Evolutionary conservation across 1,140 invertebrate species (phyloP).

Genomic region (Aphidius gifuensis): DNA sequence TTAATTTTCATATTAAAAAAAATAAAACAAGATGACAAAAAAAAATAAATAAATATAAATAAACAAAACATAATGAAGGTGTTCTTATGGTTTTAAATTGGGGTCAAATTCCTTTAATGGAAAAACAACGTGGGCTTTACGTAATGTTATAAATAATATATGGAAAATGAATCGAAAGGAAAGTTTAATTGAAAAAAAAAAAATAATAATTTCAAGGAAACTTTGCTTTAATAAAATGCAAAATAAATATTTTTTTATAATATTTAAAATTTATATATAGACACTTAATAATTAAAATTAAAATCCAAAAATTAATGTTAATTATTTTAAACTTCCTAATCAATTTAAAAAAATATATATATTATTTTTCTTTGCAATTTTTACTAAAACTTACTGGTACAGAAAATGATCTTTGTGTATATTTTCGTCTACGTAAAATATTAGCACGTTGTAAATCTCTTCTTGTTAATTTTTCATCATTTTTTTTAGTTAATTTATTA

Average conservation of each 20-base stretch:
- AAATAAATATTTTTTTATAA: no score
- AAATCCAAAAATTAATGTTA: background rate
- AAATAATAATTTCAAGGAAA: no score
- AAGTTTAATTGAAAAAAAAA: no score
- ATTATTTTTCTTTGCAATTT: background rate
- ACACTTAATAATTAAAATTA: no score
- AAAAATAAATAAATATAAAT: background rate
- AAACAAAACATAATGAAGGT: no score
- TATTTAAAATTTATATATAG: no score
- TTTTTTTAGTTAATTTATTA: constrained; percentile 12
- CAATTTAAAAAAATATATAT: background rate
- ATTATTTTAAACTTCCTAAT: background rate
- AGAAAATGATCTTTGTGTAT: constrained; percentile 46
- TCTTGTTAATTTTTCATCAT: constrained; percentile 40
- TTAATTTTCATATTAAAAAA: no score
- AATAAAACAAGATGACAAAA: background rate
- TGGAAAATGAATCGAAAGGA: no score
- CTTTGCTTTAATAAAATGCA: no score
- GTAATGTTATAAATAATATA: no score
- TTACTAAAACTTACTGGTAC: constrained; percentile 46
- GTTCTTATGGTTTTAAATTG: background rate
- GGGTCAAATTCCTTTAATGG: background rate
- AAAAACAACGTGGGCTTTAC: no score
- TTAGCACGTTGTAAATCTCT: constrained; percentile 48
- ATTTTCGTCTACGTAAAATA: constrained; percentile 43